Evolutionary conservation across 2,797 vertebrate genomes (phyloP).

Genomic region (Intellagama lesueurii): DNA sequence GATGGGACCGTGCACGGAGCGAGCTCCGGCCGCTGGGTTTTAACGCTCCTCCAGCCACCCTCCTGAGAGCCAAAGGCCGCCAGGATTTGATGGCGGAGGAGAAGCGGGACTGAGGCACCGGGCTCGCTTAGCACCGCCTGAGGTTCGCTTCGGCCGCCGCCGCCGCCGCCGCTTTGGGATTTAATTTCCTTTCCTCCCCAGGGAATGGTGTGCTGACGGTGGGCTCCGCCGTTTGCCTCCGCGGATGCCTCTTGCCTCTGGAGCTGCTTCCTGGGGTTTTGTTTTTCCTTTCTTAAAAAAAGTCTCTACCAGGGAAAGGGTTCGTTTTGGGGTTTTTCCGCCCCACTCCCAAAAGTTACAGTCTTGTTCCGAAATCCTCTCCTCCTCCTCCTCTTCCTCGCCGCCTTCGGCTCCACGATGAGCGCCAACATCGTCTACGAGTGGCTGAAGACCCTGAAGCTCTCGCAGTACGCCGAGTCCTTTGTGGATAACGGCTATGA

Average conservation of each 20-base stretch:
- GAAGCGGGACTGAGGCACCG: conserved; percentile 27
- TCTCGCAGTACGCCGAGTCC: conserved; percentile 92
- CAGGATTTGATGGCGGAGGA: neutral
- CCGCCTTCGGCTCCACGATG: conserved; percentile 74
- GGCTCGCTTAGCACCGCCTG: conserved; percentile 18
- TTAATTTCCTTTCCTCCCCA: neutral
- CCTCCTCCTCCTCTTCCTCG: neutral
- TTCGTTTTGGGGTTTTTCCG: conserved; percentile 18
- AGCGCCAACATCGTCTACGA: conserved; percentile 95
- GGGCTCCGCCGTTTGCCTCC: conserved; percentile 7
- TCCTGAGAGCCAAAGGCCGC: conserved; percentile 21
- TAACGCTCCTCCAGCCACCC: conserved; percentile 39
- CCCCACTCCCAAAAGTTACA: conserved; percentile 68
- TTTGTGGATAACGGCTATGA: conserved; percentile 99
- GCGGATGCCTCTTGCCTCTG: conserved; percentile 25
- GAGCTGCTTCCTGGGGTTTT: neutral
- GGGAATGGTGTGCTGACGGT: conserved; percentile 38
- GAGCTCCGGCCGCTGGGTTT: conserved; percentile 39
- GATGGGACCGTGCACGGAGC: conserved; percentile 29
- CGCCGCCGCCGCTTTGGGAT: conserved; percentile 45
- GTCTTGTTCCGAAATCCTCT: neutral
- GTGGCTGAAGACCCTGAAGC: conserved; percentile 95
- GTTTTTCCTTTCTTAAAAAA: neutral
- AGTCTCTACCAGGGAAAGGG: neutral
- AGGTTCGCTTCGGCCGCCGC: conserved; percentile 47